phyloP scores from a whole-genome alignment of 2,113 vertebrate genomes.

The Oncorhynchus masou region DNA sequence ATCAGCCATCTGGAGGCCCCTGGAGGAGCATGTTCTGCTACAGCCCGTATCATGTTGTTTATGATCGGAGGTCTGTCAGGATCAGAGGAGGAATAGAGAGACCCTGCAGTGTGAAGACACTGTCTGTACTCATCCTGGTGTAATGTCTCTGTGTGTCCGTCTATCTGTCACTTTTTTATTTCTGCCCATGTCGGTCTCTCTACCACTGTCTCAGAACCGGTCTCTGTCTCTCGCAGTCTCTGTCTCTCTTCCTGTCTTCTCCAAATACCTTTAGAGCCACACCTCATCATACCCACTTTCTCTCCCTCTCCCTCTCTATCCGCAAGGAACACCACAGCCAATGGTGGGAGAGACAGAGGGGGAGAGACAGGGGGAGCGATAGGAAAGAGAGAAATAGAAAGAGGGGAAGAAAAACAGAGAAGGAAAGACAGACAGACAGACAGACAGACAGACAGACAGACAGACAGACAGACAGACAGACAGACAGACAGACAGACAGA shows the following conservation, averaged over 20 bases:
- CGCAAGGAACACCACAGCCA: constrained; percentile 40
- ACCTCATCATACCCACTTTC: no score
- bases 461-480: neutral
- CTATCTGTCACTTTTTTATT: no score
- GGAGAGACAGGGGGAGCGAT: no score
- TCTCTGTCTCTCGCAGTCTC: neutral
- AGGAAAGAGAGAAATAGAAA: neutral
- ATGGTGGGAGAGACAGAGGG: neutral
- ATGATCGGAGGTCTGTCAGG: no score
- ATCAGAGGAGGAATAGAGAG: neutral
- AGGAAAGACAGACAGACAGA: neutral
- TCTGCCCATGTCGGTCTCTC: constrained; percentile 14
- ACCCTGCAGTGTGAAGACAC: neutral
- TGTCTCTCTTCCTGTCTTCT: constrained; percentile 8
- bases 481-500: neutral
- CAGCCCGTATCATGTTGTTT: no score
- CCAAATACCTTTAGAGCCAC: constrained; percentile 24
- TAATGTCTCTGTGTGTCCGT: neutral
- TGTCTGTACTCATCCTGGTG: neutral
- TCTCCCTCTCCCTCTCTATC: constrained; percentile 9
- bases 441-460: neutral
- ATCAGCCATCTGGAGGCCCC: no score
- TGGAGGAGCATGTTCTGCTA: no score
- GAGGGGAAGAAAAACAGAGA: neutral
- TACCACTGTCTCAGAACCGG: neutral